Conservation (phyloP, 2,797 vertebrate genomes). For the Danio jaintianensis region DNA sequence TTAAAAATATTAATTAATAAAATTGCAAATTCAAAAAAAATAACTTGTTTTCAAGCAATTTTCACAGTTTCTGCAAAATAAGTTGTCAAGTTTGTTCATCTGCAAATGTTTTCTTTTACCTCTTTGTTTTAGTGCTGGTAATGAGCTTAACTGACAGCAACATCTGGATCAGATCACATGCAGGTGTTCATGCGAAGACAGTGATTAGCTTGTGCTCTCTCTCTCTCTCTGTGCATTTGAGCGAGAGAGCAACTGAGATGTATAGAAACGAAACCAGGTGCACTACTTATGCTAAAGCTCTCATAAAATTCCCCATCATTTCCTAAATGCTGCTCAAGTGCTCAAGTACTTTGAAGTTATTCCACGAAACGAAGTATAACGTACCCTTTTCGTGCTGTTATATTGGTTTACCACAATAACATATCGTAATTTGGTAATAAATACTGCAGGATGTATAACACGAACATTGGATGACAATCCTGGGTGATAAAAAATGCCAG, state of each 20-base stretch:
- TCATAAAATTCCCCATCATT: slow-evolving; percentile 69
- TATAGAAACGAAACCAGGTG: slow-evolving; percentile 69
- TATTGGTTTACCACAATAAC: slow-evolving; percentile 25
- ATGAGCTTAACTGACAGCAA: slow-evolving; percentile 65
- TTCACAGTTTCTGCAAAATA: neutral
- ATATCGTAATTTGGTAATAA: slow-evolving; percentile 44
- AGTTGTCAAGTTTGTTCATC: slow-evolving; percentile 57
- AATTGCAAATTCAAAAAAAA: neutral
- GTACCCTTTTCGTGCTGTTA: slow-evolving; percentile 10
- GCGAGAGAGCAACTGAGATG: slow-evolving; percentile 24
- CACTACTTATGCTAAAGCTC: slow-evolving; percentile 71
- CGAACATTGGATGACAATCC: slow-evolving; percentile 35
- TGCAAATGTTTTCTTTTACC: slow-evolving; percentile 57
- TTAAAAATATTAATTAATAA: neutral
- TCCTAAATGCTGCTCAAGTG: slow-evolving; percentile 69
- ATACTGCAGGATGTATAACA: slow-evolving; percentile 45
- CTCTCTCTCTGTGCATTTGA: slow-evolving; percentile 21
- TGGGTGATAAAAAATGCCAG: slow-evolving; percentile 34
- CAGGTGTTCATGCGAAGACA: slow-evolving; percentile 69
- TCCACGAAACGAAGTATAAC: slow-evolving; percentile 70
- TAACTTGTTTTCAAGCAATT: neutral
- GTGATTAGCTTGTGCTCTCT: slow-evolving; percentile 32
- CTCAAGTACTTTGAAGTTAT: slow-evolving; percentile 71
- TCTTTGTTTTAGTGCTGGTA: slow-evolving; percentile 69
- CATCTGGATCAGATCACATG: slow-evolving; percentile 73